Percentiles rank a stretch among this genome's conserved stretches.
Conservation (phyloP, 1,140 invertebrate genomes). For the Drosophila suzukii region DNA sequence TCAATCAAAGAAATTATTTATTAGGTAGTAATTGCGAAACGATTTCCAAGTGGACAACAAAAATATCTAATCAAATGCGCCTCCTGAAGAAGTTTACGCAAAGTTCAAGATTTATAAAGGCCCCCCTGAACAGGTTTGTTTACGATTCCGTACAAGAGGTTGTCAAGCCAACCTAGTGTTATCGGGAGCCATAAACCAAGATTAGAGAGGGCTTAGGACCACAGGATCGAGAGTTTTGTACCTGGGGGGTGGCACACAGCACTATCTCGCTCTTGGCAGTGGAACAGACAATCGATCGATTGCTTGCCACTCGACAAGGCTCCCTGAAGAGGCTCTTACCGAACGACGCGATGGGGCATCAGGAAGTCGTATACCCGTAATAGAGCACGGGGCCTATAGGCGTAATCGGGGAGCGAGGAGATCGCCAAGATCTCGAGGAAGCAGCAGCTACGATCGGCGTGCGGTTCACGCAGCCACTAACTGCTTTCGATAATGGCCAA, state of each 20-base stretch:
- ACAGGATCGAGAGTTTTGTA: slow-evolving; percentile 33
- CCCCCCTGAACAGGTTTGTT: slow-evolving; percentile 37
- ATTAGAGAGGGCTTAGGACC: slow-evolving; percentile 28
- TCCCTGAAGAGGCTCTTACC: slow-evolving; percentile 33
- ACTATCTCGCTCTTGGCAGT: slow-evolving; percentile 21
- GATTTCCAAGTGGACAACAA: slow-evolving; percentile 17
- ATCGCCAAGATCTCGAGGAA: slow-evolving; percentile 37
- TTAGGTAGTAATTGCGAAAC: slow-evolving; percentile 29
- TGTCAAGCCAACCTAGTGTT: slow-evolving; percentile 5
- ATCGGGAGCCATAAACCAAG: slow-evolving; percentile 34
- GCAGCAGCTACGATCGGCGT: slow-evolving; percentile 11
- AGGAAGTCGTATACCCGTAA: slow-evolving; percentile 22
- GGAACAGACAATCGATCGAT: slow-evolving; percentile 16
- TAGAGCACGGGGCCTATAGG: slow-evolving; percentile 21
- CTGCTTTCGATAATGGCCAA: slow-evolving; percentile 61
- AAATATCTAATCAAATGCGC: slow-evolving; percentile 59
- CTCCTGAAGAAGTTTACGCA: slow-evolving; percentile 18
- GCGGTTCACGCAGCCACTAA: slow-evolving; percentile 52
- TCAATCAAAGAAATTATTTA: slow-evolving; percentile 50
- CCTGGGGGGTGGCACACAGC: slow-evolving; percentile 1
- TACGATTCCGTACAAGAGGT: slow-evolving; percentile 12
- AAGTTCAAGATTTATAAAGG: slow-evolving; percentile 44
- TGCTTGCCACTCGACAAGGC: slow-evolving; percentile 14
- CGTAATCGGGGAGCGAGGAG: slow-evolving; percentile 17
- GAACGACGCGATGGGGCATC: slow-evolving; percentile 21